phyloP scores from a whole-genome alignment of 1,140 invertebrate species.

The Chironomus striatipennis region DNA sequence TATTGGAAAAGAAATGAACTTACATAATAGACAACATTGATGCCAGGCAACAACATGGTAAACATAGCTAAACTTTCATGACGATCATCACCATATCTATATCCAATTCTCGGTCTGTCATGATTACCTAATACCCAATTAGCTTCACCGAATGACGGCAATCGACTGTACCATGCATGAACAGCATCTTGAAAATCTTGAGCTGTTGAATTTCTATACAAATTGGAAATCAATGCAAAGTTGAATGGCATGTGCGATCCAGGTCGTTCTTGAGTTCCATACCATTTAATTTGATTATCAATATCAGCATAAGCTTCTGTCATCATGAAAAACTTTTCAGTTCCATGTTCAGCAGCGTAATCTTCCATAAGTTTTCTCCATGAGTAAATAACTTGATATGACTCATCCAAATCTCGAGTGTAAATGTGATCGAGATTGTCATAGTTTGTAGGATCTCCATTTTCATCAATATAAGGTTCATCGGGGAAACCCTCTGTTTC shows the following conservation, averaged over 20 bases:
- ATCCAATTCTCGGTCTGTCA: slow-evolving; percentile 50
- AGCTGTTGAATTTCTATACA: slow-evolving; percentile 38
- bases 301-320: slow-evolving; percentile 48
- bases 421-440: slow-evolving; percentile 48
- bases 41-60: slow-evolving; percentile 57
- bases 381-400: slow-evolving; percentile 47
- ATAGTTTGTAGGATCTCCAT: slow-evolving; percentile 42
- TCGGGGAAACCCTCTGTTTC: slow-evolving; percentile 49
- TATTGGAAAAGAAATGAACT: too few species aligned
- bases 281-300: slow-evolving; percentile 46
- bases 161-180: slow-evolving; percentile 42
- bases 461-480: slow-evolving; percentile 41
- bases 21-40: slow-evolving; percentile 47
- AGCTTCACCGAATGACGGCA: slow-evolving; percentile 40
- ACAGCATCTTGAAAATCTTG: slow-evolving; percentile 40
- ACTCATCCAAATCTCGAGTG: slow-evolving; percentile 47
- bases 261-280: slow-evolving; percentile 34
- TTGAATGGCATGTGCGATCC: slow-evolving; percentile 55
- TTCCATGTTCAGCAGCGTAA: slow-evolving; percentile 33
- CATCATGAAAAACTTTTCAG: slow-evolving; percentile 42
- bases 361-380: slow-evolving; percentile 51
- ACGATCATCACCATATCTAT: slow-evolving; percentile 47
- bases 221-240: slow-evolving; percentile 45
- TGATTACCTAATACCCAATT: slow-evolving; percentile 67
- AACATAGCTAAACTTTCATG: slow-evolving; percentile 63